Evolutionary conservation across 2,113 vertebrate genomes (phyloP), one percentile per base, ranked within the genome.

Genomic region (Tragelaphus imberbis): DNA sequence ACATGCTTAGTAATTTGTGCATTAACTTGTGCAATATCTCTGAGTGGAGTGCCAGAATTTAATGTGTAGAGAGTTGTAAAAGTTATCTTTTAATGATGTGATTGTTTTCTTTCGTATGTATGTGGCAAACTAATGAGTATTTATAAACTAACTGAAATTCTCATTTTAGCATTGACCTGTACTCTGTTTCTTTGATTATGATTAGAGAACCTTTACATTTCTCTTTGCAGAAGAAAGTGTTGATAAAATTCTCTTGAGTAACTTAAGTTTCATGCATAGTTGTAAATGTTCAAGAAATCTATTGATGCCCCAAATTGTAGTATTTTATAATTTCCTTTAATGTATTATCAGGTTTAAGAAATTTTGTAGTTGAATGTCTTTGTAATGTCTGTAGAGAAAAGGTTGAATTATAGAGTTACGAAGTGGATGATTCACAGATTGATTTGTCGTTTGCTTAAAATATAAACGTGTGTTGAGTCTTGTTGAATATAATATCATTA

Each of bases 21-120:
- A 16, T 91, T 96, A 85, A 95, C 55, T 97, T 97, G 92, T 19
- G 95, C 61, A 98, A 75, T 96, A 80, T 90, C 94, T 93, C 79
- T 77, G 25, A 94, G 47, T 91, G 88, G n/a, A 56, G 15, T 93
- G 88, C 96, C 81, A 97, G 88, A 95, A 81, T 94, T 94, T 85
- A 94, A 49, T 85, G 56, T 90, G 36, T 95, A 82, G 58, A 92
- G 77, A 96, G 84, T 65, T 16, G 15, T 82, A 95, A 89, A 97
- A 90, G 33, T 86, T 90, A 55, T 71, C 14, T 77, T 80, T 90
- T 89, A 47, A 58, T 96, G 81, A 4, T 58, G n/a, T 94, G 53
- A 81, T 80, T 82, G 86, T 90, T 90, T 47, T 61, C 61, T 84
- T 81, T 88, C 15, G 7, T 91, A 63, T 65, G 10, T 95, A 11